Evolutionary conservation across 2,797 vertebrate species (phyloP).

Genomic region (Knipowitschia caucasica): DNA sequence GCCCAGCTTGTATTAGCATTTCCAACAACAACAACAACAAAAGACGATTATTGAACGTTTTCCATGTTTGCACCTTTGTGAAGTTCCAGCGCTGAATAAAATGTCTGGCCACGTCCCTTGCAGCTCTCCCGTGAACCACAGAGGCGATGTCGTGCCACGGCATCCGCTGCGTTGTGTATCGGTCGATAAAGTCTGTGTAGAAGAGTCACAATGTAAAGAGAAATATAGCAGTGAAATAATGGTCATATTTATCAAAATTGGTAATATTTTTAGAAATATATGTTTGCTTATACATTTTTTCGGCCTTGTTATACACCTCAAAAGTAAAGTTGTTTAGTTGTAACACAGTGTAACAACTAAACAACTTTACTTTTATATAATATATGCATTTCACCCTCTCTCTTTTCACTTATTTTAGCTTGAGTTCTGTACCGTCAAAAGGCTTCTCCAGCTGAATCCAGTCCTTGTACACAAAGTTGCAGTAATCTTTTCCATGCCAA

Average conservation of each 20-base stretch:
- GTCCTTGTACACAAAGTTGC: conserved; percentile 97
- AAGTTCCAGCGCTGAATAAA: conserved; percentile 99
- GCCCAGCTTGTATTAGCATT: not conserved
- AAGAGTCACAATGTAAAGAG: not conserved
- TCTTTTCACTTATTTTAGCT: too few species aligned
- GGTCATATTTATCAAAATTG: too few species aligned
- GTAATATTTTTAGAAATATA: too few species aligned
- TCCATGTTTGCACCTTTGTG: conserved; percentile 81
- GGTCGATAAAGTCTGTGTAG: conserved; percentile 89
- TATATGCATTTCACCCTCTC: too few species aligned
- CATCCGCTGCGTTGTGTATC: conserved; percentile 91
- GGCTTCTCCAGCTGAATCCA: conserved; percentile 98
- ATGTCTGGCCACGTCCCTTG: conserved; percentile 91
- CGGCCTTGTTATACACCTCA: too few species aligned
- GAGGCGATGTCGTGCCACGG: conserved; percentile 96
- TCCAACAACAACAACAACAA: not conserved
- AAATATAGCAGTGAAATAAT: not conserved
- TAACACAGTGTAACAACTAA: too few species aligned
- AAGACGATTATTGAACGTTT: not conserved
- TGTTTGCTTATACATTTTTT: too few species aligned
- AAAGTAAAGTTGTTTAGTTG: too few species aligned
- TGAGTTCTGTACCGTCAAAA: conserved; percentile 81
- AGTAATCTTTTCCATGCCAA: conserved; percentile 98
- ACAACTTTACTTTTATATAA: too few species aligned
- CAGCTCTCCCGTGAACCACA: conserved; percentile 88